A percentile compares a stretch with the other conserved stretches of the same genome.
Evolutionary conservation across 2,888 invertebrate species (phyloP).

Genomic region (Euplagia quadripunctaria): DNA sequence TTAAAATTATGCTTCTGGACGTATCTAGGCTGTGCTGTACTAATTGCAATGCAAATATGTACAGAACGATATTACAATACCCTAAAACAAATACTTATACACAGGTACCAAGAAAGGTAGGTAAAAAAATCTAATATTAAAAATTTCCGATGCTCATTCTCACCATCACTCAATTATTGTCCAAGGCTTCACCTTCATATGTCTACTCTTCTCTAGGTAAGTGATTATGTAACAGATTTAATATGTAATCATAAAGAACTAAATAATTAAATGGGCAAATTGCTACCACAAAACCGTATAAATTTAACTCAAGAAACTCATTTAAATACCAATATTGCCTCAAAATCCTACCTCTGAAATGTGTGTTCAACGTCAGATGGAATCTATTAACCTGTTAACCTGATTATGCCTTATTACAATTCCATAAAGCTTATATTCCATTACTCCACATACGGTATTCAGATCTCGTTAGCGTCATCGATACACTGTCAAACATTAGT

Average conservation of each 20-base stretch:
- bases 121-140: too few species aligned
- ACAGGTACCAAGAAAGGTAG: too few species aligned
- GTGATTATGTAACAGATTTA: background rate
- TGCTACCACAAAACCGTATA: background rate
- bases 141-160: too few species aligned
- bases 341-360: slow-evolving; percentile 14
- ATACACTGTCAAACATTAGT: slow-evolving; percentile 66
- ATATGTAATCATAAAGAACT: background rate
- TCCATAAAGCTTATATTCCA: slow-evolving; percentile 51
- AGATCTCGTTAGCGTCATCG: slow-evolving; percentile 63
- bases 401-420: slow-evolving; percentile 42
- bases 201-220: background rate
- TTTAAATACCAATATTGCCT: slow-evolving; percentile 15
- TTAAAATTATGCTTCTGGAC: too few species aligned
- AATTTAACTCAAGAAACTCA: slow-evolving; percentile 12
- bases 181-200: background rate
- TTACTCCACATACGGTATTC: slow-evolving; percentile 47
- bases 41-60: too few species aligned
- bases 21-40: too few species aligned
- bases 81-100: too few species aligned
- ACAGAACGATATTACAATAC: too few species aligned
- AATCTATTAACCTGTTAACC: slow-evolving; percentile 33
- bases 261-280: background rate
- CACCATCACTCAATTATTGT: background rate
- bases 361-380: slow-evolving; percentile 9